phyloP scores from a whole-genome alignment of 2,888 invertebrate species.

The Agrilus cyanescens region DNA sequence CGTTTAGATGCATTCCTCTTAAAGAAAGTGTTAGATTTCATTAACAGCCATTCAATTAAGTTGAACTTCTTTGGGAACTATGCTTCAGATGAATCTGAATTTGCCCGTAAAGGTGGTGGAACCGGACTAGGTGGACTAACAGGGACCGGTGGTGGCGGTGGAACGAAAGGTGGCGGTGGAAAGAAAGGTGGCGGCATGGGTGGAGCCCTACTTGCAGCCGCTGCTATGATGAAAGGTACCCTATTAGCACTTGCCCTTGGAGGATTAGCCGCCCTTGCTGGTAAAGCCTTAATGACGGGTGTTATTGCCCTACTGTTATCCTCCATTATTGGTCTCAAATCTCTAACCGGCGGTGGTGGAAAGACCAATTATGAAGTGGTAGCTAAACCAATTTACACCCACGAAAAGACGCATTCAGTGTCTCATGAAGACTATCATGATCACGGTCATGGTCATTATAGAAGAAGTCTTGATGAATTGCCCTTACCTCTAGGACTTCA shows the following conservation, averaged over 20 bases:
- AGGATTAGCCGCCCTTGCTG: constrained; percentile 60
- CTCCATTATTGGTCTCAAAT: constrained; percentile 60
- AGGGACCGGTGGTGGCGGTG: constrained; percentile 30
- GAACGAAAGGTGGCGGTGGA: constrained; percentile 29
- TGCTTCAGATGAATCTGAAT: constrained; percentile 26
- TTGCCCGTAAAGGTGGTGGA: constrained; percentile 10
- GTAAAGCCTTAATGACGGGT: constrained; percentile 72
- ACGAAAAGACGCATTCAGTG: constrained; percentile 44
- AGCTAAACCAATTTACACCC: constrained; percentile 59
- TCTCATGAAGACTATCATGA: constrained; percentile 12
- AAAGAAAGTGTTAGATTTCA: constrained; percentile 52
- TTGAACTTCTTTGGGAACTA: constrained; percentile 55
- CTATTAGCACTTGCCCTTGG: constrained; percentile 56
- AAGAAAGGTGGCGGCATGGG: constrained; percentile 44
- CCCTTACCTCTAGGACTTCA: constrained; percentile 32
- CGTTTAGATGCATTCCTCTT: constrained; percentile 59
- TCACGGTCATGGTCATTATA: constrained; percentile 31
- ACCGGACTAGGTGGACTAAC: constrained; percentile 14
- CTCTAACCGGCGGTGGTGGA: constrained; percentile 50
- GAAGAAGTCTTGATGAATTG: constrained; percentile 37
- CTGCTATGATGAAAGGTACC: constrained; percentile 53
- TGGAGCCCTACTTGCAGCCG: constrained; percentile 35
- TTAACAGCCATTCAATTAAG: constrained; percentile 58
- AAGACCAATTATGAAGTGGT: constrained; percentile 65
- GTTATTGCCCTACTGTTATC: constrained; percentile 65